Base-by-base conservation (phyloP, 2,113 vertebrate genomes). In the Dasyornis broadbenti region DNA sequence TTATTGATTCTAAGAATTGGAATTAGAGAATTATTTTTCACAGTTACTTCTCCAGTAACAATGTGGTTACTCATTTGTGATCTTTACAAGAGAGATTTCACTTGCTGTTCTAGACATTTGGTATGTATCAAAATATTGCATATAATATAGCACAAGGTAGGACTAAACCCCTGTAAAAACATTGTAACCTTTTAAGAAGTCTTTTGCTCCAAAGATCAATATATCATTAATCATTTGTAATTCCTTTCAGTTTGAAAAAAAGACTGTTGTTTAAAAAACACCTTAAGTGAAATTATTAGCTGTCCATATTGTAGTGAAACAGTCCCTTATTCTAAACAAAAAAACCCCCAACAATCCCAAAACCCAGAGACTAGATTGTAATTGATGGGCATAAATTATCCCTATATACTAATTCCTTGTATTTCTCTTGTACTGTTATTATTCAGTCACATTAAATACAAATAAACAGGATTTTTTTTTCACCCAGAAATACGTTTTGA, bases 111-210 rank as follows among this genome's bases (percentile, higher is more conserved):
- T 31, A 81, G 69, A 66, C 13, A 18, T 84, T 23, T 45, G 11
- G 8, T 53, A 70, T 0, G 19, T 39, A 61, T 15, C 42, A n/a
- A 82, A 82, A n/a, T 28, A 1, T 21, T 60, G 4, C 4, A 12
- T 35, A 24, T 26, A 26, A 35, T 42, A 39, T 6, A 76, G 9
- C 3, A 50, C 5, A 82, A 54, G 2, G 27, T 42, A 66, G 47
- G 20, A 73, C 39, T 68, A 82, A 73, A 8, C 5, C 14, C 6
- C 22, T 75, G 9, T 57, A 39, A 80, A 80, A 54, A 49, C 2
- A 15, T 2, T 71, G 28, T 3, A 64, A 16, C 39, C 10, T 2
- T 76, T 63, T 21, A 24, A 11, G 3, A 44, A 19, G 21, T 52
- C 30, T 80, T 45, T 63, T 65, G 24, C 16, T 59, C 35, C 53